Evolutionary conservation across 1,140 invertebrate genomes (phyloP).

Genomic region (Melipona quadrifasciata): DNA sequence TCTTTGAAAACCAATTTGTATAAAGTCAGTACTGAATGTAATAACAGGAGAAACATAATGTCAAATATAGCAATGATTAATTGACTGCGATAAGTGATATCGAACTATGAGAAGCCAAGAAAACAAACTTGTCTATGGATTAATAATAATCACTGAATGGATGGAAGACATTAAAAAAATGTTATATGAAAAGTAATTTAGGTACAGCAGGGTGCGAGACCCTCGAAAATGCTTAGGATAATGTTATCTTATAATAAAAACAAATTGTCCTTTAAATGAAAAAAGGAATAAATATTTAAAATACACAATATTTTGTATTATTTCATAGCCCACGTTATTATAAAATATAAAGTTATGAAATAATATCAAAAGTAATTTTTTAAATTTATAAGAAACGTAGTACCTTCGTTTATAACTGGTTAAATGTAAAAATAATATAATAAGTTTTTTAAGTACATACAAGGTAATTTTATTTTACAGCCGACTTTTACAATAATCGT

Average conservation of each 20-base stretch:
- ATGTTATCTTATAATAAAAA: slow-evolving; percentile 83
- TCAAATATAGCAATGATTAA: slow-evolving; percentile 56
- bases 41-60: slow-evolving; percentile 51
- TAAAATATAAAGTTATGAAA: slow-evolving; percentile 53
- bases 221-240: slow-evolving; percentile 81
- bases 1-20: slow-evolving; percentile 66
- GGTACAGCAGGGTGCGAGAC: slow-evolving; percentile 77
- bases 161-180: slow-evolving; percentile 73
- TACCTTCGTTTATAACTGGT: slow-evolving; percentile 52
- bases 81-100: slow-evolving; percentile 66
- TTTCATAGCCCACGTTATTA: slow-evolving; percentile 55
- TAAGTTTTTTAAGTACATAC: slow-evolving; percentile 57
- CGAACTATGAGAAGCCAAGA: slow-evolving; percentile 47
- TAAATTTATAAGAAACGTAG: slow-evolving; percentile 49
- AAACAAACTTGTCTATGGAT: slow-evolving; percentile 48
- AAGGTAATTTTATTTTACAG: slow-evolving; percentile 64
- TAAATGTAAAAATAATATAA: slow-evolving; percentile 53
- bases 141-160: slow-evolving; percentile 74
- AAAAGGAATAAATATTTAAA: slow-evolving; percentile 83
- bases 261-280: slow-evolving; percentile 81
- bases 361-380: slow-evolving; percentile 50
- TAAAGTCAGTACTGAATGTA: slow-evolving; percentile 65
- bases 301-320: slow-evolving; percentile 72
- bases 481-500: slow-evolving; percentile 54
- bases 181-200: slow-evolving; percentile 82